Conservation (phyloP, 2,888 invertebrate species). For the Trypoxylon attenuatum region DNA sequence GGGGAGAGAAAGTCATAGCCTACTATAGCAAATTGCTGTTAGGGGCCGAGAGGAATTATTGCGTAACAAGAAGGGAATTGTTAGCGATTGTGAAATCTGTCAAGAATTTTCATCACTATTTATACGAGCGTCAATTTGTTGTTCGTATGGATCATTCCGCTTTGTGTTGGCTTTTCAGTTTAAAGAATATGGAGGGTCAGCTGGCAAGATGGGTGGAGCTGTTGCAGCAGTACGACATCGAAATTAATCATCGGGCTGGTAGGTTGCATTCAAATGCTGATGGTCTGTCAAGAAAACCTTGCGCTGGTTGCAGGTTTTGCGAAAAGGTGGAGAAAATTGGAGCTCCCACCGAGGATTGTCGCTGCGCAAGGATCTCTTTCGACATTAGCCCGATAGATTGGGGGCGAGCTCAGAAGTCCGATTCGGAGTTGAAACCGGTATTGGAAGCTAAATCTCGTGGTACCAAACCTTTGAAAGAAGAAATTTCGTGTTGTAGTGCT, state of each 20-base stretch:
- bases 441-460: neutral
- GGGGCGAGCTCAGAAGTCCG: too few species aligned
- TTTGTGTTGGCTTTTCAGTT: neutral
- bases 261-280: too few species aligned
- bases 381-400: too few species aligned
- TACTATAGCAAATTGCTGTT: neutral
- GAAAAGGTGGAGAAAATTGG: too few species aligned
- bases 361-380: too few species aligned
- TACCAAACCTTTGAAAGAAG: neutral
- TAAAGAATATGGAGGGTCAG: neutral
- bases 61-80: neutral
- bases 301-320: too few species aligned
- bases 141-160: neutral
- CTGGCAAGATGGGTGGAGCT: neutral
- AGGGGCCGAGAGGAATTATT: neutral
- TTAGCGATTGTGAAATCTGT: neutral
- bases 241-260: too few species aligned
- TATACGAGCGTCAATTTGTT: neutral
- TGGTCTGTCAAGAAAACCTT: too few species aligned
- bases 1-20: neutral
- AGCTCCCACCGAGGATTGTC: too few species aligned
- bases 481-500: neutral
- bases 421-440: neutral
- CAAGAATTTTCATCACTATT: neutral
- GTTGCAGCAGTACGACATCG: too few species aligned